phyloP scores from a whole-genome alignment of 2,113 vertebrate genomes.

The Neotragus pygmaeus region DNA sequence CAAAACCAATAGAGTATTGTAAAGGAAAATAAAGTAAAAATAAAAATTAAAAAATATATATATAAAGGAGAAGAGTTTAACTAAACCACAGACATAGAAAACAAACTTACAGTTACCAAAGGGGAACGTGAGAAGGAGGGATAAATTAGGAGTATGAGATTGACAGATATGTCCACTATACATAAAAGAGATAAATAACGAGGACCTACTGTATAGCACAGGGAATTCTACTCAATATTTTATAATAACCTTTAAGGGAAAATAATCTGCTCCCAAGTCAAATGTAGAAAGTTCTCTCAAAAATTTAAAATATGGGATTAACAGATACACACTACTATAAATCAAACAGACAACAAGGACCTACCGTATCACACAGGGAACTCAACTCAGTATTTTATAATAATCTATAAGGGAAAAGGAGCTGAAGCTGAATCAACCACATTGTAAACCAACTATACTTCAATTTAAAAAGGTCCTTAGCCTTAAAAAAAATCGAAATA shows the following conservation, averaged over 20 bases:
- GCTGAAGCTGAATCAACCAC: background rate
- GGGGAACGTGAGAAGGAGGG: background rate
- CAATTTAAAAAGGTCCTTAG: background rate
- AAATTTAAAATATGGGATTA: background rate
- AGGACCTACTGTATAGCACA: background rate
- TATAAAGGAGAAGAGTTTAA: background rate
- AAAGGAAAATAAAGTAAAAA: too few species aligned
- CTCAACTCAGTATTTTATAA: background rate
- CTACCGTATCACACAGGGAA: background rate
- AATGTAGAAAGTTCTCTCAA: background rate
- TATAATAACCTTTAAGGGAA: background rate
- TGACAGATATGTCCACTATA: background rate
- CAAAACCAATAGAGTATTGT: too few species aligned
- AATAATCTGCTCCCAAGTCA: background rate
- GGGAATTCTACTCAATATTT: background rate
- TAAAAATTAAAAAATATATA: too few species aligned
- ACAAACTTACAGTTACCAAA: background rate
- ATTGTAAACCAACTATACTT: background rate
- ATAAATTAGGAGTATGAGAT: background rate
- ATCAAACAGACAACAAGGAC: background rate
- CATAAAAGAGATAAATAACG: background rate
- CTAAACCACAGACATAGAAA: background rate
- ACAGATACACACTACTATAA: background rate
- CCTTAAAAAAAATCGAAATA: background rate
- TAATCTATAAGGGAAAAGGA: background rate